phyloP scores from a whole-genome alignment of 1,140 invertebrate genomes.

The Brachystomella parvula region DNA sequence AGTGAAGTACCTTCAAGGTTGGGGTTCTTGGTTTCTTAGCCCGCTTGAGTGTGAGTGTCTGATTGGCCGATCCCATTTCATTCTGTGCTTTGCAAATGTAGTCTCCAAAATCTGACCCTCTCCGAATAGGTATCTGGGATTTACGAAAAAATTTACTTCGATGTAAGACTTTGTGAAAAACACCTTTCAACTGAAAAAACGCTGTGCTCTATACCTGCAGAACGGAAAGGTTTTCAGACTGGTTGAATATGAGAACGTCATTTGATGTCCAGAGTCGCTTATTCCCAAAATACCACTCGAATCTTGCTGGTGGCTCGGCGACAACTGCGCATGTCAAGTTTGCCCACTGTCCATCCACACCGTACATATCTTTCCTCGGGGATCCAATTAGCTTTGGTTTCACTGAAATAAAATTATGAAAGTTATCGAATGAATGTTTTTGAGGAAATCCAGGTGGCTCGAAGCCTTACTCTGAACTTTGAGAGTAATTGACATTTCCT shows the following conservation, averaged over 20 bases:
- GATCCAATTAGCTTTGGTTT: constrained; percentile 13
- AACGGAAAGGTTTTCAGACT: constrained; percentile 30
- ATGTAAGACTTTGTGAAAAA: no score
- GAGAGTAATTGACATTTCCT: constrained; percentile 32
- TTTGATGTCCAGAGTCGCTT: constrained; percentile 18
- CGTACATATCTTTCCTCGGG: constrained; percentile 12
- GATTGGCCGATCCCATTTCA: constrained; percentile 24
- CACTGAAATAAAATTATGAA: constrained; percentile 13
- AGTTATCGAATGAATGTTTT: not conserved
- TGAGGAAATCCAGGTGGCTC: not conserved
- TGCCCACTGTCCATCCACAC: constrained; percentile 35
- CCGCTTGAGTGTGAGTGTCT: constrained; percentile 22
- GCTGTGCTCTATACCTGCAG: constrained; percentile 30
- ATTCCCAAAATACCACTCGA: constrained; percentile 27
- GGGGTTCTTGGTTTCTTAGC: constrained; percentile 34
- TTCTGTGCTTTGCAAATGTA: constrained; percentile 34
- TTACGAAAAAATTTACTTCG: no score
- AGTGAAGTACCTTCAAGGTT: not conserved
- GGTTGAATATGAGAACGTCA: constrained; percentile 27
- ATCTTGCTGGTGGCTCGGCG: constrained; percentile 33
- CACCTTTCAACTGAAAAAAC: no score
- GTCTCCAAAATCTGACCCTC: constrained; percentile 27
- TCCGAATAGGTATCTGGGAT: constrained; percentile 25
- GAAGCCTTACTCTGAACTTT: constrained; percentile 35
- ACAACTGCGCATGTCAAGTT: constrained; percentile 35